Evolutionary conservation across 30 jellyfish, hydroid and myxozoan species (phyloP), one percentile per base, ranked within the genome.

Genomic region (Rhopilema esculentum): DNA sequence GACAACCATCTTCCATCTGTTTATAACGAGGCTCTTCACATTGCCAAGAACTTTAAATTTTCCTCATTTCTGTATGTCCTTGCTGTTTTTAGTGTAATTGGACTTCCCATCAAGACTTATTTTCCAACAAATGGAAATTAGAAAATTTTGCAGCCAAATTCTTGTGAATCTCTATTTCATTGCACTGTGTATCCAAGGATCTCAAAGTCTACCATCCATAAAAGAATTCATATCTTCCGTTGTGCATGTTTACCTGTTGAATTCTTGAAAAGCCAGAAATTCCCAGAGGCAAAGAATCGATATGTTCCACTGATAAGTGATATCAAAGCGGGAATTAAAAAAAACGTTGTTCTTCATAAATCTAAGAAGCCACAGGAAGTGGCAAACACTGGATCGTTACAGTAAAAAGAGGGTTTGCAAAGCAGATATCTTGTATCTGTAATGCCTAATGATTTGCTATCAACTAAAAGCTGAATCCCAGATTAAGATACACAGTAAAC

Each of bases 221-320:
- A 82, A 65, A 82, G 49, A 70, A n/a, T 82, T 23, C 91, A 82
- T 63, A 22, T 82, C 17, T 50, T 82, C 66, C 76, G 84, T 0
- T 86, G 95, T 77, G 88, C 90, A 19, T 1, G 67, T n/a, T 68
- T 30, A 18, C 77, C 95, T 1, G 17, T 86, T 20, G 77, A 86
- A 8, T 86, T 17, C 51, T 18, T 86, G 70, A 7, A 63, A 18
- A 33, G 76, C 19, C 20, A 30, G 23, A 23, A 23, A 31, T 20
- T 86, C 61, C 67, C 77, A 17, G 66, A 62, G 40, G 31, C 33
- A 18, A 75, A 74, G 50, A 50, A 86, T 49, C 95, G 76, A 26
- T 86, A 53, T 86, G 95, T 86, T 7, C 90, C 75, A 24, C 29
- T 86, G 50, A 30, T 66, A n/a, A n/a, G n/a, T n/a, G n/a, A n/a